Conservation (phyloP, 2,888 invertebrate genomes). For the Notocelia uddmanniana region DNA sequence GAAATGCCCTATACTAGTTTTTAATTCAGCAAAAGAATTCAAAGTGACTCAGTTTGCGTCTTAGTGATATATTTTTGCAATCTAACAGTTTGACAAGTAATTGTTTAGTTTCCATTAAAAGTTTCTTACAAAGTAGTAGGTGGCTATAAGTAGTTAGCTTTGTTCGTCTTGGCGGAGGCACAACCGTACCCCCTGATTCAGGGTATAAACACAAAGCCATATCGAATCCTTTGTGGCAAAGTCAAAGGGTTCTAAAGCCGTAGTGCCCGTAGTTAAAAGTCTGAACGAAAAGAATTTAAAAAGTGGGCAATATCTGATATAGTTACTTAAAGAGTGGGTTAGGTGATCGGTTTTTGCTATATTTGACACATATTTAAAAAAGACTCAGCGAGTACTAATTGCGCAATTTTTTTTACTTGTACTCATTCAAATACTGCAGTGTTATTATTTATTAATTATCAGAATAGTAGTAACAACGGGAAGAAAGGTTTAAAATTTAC, state of each 20-base stretch:
- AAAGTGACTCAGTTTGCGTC: too few relatives aligned
- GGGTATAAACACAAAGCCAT: conserved; percentile 20
- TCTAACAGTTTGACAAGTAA: not conserved
- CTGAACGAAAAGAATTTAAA: conserved; percentile 8
- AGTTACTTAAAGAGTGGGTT: conserved; percentile 3
- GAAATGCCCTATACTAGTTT: too few relatives aligned
- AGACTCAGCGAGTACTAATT: too few relatives aligned
- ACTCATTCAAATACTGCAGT: too few relatives aligned
- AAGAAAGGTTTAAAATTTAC: not conserved
- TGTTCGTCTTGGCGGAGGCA: too few relatives aligned
- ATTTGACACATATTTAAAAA: not conserved
- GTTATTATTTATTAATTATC: too few relatives aligned
- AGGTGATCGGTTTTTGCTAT: not conserved
- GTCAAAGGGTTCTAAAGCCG: conserved; percentile 2
- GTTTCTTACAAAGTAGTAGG: not conserved
- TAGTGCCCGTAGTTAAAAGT: conserved; percentile 11
- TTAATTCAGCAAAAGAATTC: too few relatives aligned
- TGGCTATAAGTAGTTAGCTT: not conserved
- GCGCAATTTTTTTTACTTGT: too few relatives aligned
- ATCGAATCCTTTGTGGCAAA: conserved; percentile 29
- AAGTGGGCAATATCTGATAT: conserved; percentile 28
- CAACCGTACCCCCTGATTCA: too few relatives aligned
- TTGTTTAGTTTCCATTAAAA: not conserved
- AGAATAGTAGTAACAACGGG: too few relatives aligned
- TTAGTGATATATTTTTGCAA: not conserved